These are phyloP conservation scores for Limnephilus rhombicus DNA, from an alignment of 2,888 invertebrate genomes.

Conservation along the genomic window DNA sequence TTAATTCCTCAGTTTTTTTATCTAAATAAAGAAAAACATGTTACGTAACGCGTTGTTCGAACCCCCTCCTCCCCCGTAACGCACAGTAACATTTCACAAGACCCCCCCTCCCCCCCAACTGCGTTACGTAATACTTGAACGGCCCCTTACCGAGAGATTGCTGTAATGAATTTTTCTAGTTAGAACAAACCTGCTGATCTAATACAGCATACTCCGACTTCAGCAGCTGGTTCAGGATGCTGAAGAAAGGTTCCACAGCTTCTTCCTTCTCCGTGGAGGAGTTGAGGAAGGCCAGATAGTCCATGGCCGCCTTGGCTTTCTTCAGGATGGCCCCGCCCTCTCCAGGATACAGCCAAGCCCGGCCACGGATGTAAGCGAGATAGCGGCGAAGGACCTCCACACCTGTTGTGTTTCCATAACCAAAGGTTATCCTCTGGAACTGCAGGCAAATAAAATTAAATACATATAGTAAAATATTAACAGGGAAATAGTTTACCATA, in stretches of 20 bases:
- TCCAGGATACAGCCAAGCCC: conserved; percentile 79
- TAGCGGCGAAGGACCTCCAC: conserved; percentile 78
- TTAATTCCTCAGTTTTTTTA: too few relatives aligned
- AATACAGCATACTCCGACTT: conserved; percentile 83
- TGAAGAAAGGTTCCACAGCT: conserved; percentile 78
- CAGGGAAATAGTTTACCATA: too few relatives aligned
- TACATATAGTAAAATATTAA: too few relatives aligned
- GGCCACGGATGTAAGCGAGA: conserved; percentile 76
- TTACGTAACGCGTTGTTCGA: too few relatives aligned
- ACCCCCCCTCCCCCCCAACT: too few relatives aligned
- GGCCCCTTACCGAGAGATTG: too few relatives aligned
- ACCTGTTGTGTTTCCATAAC: conserved; percentile 81
- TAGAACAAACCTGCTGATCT: conserved; percentile 81
- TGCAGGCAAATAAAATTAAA: conserved; percentile 68
- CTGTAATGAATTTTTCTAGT: background rate
- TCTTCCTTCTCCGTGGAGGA: conserved; percentile 74
- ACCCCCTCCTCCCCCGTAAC: too few relatives aligned
- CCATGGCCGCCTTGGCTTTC: conserved; percentile 79
- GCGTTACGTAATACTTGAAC: too few relatives aligned
- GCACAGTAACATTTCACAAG: too few relatives aligned
- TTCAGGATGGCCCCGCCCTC: conserved; percentile 81
- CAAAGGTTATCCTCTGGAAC: conserved; percentile 79
- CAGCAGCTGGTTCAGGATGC: conserved; percentile 82
- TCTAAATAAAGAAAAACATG: too few relatives aligned
- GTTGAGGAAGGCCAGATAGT: conserved; percentile 75